Conservation (phyloP, 2,888 invertebrate genomes). For the Tipula unca region DNA sequence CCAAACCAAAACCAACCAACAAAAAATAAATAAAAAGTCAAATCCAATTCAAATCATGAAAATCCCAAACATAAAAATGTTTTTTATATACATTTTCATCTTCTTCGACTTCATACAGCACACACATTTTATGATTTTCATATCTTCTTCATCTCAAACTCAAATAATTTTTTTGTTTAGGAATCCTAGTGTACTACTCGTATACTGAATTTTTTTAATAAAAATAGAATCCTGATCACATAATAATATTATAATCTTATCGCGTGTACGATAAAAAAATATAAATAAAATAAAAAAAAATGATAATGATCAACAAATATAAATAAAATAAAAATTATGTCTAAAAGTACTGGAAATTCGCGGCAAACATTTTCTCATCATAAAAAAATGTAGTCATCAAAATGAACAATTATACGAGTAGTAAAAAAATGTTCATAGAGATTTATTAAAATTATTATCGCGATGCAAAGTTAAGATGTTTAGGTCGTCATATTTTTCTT, state of each 20-base stretch:
- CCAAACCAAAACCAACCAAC: not conserved
- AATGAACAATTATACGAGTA: not conserved
- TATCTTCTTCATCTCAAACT: not conserved
- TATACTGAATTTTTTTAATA: not conserved
- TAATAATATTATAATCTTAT: not conserved
- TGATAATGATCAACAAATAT: not conserved
- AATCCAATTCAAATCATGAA: not conserved
- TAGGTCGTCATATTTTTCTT: not conserved
- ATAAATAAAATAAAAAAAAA: not conserved
- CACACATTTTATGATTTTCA: not conserved
- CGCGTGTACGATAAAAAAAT: not conserved
- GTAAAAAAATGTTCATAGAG: not conserved
- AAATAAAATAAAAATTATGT: not conserved
- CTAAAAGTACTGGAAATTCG: not conserved
- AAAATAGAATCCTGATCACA: not conserved
- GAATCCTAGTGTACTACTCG: not conserved
- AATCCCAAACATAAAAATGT: not conserved
- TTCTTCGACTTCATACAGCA: not conserved
- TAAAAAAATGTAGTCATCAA: not conserved
- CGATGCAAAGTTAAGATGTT: not conserved
- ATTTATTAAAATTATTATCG: not conserved
- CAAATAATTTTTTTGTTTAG: not conserved
- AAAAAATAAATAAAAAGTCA: not conserved
- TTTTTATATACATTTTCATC: not conserved
- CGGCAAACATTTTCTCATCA: not conserved